These are phyloP conservation scores for Trichogramma pretiosum DNA, from an alignment of 1,140 invertebrate species.

Conservation along the genomic window DNA sequence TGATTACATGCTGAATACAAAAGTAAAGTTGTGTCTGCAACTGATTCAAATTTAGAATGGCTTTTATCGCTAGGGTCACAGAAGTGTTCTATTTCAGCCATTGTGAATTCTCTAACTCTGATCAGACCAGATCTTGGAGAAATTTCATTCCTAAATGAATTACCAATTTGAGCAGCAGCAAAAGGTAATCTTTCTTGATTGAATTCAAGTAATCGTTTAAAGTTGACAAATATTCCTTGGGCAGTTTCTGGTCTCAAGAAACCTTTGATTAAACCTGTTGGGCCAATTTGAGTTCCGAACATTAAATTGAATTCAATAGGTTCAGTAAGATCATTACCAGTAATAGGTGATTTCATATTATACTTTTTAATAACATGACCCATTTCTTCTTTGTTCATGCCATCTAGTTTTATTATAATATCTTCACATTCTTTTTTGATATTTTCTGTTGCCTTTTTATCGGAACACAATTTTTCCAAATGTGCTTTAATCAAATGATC, in stretches of 20 bases:
- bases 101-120: slow-evolving; percentile 94
- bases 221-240: slow-evolving; percentile 99
- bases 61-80: slow-evolving; percentile 84
- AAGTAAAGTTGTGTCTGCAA: slow-evolving; percentile 65
- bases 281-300: slow-evolving; percentile 96
- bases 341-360: slow-evolving; percentile 89
- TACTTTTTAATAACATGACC: slow-evolving; percentile 71
- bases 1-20: slow-evolving; percentile 95
- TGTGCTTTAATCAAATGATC: slow-evolving; percentile 98
- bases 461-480: slow-evolving; percentile 77
- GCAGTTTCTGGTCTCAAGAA: slow-evolving; percentile 96
- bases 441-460: slow-evolving; percentile 71
- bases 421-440: slow-evolving; percentile 69
- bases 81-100: slow-evolving; percentile 99
- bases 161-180: slow-evolving; percentile 96
- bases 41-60: slow-evolving; percentile 81
- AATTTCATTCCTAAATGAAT: slow-evolving; percentile 98
- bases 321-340: slow-evolving; percentile 87
- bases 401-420: slow-evolving; percentile 76
- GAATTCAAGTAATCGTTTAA: slow-evolving; percentile 92
- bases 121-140: slow-evolving; percentile 95
- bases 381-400: slow-evolving; percentile 85
- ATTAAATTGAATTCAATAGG: slow-evolving; percentile 98
- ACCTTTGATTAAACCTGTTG: slow-evolving; percentile 87
- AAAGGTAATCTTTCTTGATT: slow-evolving; percentile 96